A percentile compares a stretch with the other conserved stretches of the same genome.
phyloP scores from a whole-genome alignment of 1,140 invertebrate genomes.

The Cydia fagiglandana region DNA sequence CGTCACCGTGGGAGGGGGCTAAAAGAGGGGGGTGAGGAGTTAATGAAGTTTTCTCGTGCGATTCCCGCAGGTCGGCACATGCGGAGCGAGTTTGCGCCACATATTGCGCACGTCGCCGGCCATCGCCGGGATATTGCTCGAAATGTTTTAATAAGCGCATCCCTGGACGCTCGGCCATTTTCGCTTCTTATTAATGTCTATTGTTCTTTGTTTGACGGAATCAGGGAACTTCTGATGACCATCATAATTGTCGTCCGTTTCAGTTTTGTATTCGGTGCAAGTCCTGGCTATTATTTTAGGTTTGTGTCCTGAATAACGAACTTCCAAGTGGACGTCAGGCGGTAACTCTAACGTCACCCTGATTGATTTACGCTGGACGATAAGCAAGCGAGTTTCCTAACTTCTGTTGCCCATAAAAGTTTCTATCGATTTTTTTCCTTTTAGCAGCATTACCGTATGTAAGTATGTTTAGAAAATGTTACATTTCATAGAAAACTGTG shows the following conservation, averaged over 20 bases:
- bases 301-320: not conserved
- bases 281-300: not conserved
- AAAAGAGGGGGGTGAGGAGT: slow-evolving; percentile 57
- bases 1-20: slow-evolving; percentile 52
- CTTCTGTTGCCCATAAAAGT: slow-evolving; percentile 5
- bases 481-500: too few relatives aligned
- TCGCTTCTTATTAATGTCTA: slow-evolving; percentile 74
- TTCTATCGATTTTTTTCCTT: slow-evolving; percentile 2
- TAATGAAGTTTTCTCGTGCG: slow-evolving; percentile 78
- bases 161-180: slow-evolving; percentile 52
- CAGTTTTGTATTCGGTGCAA: slow-evolving; percentile 40
- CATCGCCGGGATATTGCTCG: slow-evolving; percentile 68
- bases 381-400: slow-evolving; percentile 16
- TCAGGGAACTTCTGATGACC: slow-evolving; percentile 16
- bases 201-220: slow-evolving; percentile 64
- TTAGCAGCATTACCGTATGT: not conserved
- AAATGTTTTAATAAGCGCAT: slow-evolving; percentile 79
- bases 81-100: slow-evolving; percentile 71
- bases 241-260: slow-evolving; percentile 63
- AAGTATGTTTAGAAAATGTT: too few relatives aligned
- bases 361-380: slow-evolving; percentile 27
- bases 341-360: not conserved
- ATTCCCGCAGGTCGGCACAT: slow-evolving; percentile 77
- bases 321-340: slow-evolving; percentile 9
- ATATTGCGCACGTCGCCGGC: slow-evolving; percentile 72